These are phyloP conservation scores for Chrysomallon squamiferum DNA, from an alignment of 1,140 invertebrate species.

Conservation along the genomic window DNA sequence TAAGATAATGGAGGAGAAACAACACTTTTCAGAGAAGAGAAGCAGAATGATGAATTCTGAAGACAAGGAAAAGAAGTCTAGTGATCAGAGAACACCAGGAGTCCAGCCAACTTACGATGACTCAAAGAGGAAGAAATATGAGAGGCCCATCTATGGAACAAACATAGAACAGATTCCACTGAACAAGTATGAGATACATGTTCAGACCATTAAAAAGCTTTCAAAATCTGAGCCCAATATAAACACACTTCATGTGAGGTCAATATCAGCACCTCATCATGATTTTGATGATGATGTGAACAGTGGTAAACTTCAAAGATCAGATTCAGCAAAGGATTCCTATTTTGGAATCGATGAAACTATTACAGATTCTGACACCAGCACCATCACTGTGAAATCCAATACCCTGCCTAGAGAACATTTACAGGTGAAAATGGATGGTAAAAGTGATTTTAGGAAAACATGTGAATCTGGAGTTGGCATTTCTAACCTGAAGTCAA, in stretches of 20 bases:
- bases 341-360: slow-evolving; percentile 22
- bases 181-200: slow-evolving; percentile 53
- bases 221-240: slow-evolving; percentile 14
- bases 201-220: slow-evolving; percentile 32
- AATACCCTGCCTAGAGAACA: too few relatives aligned
- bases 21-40: neutral
- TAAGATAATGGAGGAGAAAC: slow-evolving; percentile 20
- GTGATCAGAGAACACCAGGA: too few relatives aligned
- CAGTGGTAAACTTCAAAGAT: slow-evolving; percentile 12
- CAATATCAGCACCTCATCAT: slow-evolving; percentile 42
- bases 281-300: slow-evolving; percentile 10
- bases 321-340: slow-evolving; percentile 37
- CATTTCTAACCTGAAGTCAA: too few relatives aligned
- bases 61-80: too few relatives aligned
- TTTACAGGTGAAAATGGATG: too few relatives aligned
- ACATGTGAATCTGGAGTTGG: too few relatives aligned
- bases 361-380: neutral
- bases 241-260: slow-evolving; percentile 39
- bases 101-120: neutral
- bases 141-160: slow-evolving; percentile 5
- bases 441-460: too few relatives aligned
- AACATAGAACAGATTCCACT: slow-evolving; percentile 16
- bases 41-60: too few relatives aligned
- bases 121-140: neutral
- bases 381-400: too few relatives aligned